A percentile compares a stretch with the other conserved stretches of the same genome.
Conservation (phyloP, 2,888 invertebrate species). For the Mamestra brassicae region DNA sequence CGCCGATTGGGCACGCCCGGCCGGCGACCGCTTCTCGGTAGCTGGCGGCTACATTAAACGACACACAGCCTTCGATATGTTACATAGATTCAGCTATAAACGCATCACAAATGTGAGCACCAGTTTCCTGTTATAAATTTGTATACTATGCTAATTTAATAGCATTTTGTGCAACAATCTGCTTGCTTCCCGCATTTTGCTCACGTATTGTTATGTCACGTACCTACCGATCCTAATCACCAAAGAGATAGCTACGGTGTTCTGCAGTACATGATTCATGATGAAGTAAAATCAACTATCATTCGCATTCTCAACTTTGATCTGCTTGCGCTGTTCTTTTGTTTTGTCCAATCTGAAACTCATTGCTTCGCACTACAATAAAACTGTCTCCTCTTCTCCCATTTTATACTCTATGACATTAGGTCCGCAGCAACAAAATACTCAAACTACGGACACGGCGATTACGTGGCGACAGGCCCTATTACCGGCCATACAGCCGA, state of each 20-base stretch:
- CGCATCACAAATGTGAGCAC: slow-evolving; percentile 26
- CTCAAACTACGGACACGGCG: slow-evolving; percentile 70
- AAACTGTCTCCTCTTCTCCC: slow-evolving; percentile 32
- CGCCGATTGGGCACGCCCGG: slow-evolving; percentile 82
- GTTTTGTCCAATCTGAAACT: not conserved
- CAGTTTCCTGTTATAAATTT: slow-evolving; percentile 48
- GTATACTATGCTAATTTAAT: slow-evolving; percentile 37
- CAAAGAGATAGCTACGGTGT: not conserved
- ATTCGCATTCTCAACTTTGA: not conserved
- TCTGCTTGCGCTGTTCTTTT: not conserved
- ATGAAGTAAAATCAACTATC: not conserved
- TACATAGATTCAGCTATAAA: slow-evolving; percentile 53
- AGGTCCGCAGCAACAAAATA: slow-evolving; percentile 65
- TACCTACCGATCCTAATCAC: not conserved
- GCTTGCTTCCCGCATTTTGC: slow-evolving; percentile 18
- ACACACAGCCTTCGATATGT: slow-evolving; percentile 58
- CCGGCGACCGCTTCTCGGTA: slow-evolving; percentile 75
- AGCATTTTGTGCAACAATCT: slow-evolving; percentile 27
- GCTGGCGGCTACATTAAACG: slow-evolving; percentile 79
- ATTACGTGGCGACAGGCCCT: slow-evolving; percentile 81
- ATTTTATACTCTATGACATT: slow-evolving; percentile 39
- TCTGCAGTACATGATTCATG: too few species aligned
- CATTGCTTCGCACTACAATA: too few species aligned
- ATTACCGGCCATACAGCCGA: slow-evolving; percentile 64
- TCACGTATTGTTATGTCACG: not conserved